Evolutionary conservation across 2,888 invertebrate genomes (phyloP).

Genomic region (Eupithecia dodoneata): DNA sequence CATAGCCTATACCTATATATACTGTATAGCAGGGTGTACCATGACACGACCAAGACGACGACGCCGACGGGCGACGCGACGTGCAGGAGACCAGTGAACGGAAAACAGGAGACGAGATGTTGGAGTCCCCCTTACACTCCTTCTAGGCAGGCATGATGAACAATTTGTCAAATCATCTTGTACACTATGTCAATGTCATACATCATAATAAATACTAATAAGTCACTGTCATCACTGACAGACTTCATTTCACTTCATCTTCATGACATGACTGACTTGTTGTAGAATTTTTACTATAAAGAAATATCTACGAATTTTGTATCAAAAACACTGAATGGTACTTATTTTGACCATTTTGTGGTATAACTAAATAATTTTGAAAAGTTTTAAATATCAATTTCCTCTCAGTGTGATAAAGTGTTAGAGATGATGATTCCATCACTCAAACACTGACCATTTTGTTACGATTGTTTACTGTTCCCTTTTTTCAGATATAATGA

Average conservation of each 20-base stretch:
- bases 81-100: too few relatives aligned
- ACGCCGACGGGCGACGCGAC: too few relatives aligned
- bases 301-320: constrained; percentile 43
- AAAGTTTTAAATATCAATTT: background rate
- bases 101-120: too few relatives aligned
- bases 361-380: background rate
- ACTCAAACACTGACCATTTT: constrained; percentile 36
- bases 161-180: background rate
- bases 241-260: background rate
- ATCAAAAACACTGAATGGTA: constrained; percentile 42
- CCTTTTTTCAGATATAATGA: constrained; percentile 73
- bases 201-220: background rate
- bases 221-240: background rate
- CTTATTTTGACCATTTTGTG: background rate
- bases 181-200: background rate
- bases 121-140: too few relatives aligned
- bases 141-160: too few relatives aligned
- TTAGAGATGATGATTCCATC: constrained; percentile 34
- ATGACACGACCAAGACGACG: too few relatives aligned
- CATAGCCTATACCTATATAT: too few relatives aligned
- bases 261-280: constrained; percentile 47
- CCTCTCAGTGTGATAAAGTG: constrained; percentile 19
- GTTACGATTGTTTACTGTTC: constrained; percentile 49
- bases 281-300: constrained; percentile 46
- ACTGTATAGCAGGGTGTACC: too few relatives aligned